Base-by-base conservation (phyloP, 2,797 vertebrate species). In the Scomberomorus guttatus region DNA sequence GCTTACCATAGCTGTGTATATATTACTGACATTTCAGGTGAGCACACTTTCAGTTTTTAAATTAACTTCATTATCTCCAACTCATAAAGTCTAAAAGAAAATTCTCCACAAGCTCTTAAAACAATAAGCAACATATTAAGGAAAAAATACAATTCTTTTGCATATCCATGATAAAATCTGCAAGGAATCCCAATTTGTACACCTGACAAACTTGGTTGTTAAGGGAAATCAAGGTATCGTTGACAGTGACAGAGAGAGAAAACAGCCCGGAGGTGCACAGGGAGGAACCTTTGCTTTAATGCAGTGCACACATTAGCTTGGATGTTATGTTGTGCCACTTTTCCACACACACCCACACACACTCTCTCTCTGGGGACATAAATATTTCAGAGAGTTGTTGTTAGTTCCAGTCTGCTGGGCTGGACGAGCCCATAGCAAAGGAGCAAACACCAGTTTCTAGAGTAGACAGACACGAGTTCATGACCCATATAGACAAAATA, bases 341-440 rank as follows among this genome's bases (percentile, higher is more conserved):
- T 58, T 58, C 34, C 79, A 46, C 3, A 42, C 73, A 60, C 39
- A 68, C 67, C 51, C 60, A 70, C 39, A 20, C 63, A 61, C 63
- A 57, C 46, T 48, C 76, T 22, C 32, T 75, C 87, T 72, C 78
- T 29, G n/a, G 89, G 84, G 91, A 90, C 86, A 93, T 94, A 72
- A 93, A 94, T 95, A 93, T 95, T 95, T 94, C 83, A 95, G 79
- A 72, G 79, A 77, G 79, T 69, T 85, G 90, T 93, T 93, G 90
- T 94, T 93, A 92, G 87, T 93, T 94, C 89, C 92, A 91, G 92
- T 94, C 92, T 94, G 84, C 76, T 81, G 86, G 72, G 72, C 73
- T 64, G 73, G 78, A 87, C 75, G 46, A 80, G 75, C 78, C 70
- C 6, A 7, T 70, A 72, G 81, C 24, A n/a, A 62, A 80, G 77